Conservation (phyloP, 2,113 vertebrate genomes). For the Cephalopholis sonnerati region DNA sequence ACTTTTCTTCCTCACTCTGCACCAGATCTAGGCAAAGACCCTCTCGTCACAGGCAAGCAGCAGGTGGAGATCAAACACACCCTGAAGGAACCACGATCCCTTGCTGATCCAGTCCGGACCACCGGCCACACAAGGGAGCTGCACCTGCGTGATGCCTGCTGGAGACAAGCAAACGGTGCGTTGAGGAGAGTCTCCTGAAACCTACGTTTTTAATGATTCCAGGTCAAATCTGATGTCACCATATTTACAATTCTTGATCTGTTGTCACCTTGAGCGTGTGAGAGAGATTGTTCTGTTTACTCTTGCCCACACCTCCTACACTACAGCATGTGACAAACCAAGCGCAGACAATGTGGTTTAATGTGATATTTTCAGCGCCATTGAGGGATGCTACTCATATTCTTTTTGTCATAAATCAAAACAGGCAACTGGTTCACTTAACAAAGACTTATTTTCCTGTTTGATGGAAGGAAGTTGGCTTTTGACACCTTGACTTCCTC, state of each 20-base stretch:
- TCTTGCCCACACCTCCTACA: slow-evolving; percentile 23
- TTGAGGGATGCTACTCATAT: not conserved
- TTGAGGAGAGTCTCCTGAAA: not conserved
- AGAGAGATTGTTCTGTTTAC: not conserved
- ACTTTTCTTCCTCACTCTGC: slow-evolving; percentile 3
- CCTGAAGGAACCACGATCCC: slow-evolving; percentile 88
- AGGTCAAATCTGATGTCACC: not conserved
- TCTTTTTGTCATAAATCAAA: slow-evolving; percentile 10
- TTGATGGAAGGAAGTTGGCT: slow-evolving; percentile 4
- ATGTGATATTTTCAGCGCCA: slow-evolving; percentile 19
- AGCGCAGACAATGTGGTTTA: slow-evolving; percentile 24
- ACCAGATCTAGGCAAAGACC: slow-evolving; percentile 89
- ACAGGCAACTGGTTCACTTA: slow-evolving; percentile 26
- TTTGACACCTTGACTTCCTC: slow-evolving; percentile 27
- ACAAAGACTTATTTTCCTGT: not conserved
- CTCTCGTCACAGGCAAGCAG: slow-evolving; percentile 88
- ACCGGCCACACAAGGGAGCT: slow-evolving; percentile 76
- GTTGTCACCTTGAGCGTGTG: not conserved
- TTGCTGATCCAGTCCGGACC: slow-evolving; percentile 84
- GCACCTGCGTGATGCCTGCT: slow-evolving; percentile 74
- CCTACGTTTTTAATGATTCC: not conserved
- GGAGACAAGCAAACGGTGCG: slow-evolving; percentile 85
- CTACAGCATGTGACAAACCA: slow-evolving; percentile 43
- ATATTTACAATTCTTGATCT: not conserved
- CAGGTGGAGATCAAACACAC: slow-evolving; percentile 92